Conservation (phyloP, 2,888 invertebrate genomes). For the Pseudococcus jackbeardsleyi region DNA sequence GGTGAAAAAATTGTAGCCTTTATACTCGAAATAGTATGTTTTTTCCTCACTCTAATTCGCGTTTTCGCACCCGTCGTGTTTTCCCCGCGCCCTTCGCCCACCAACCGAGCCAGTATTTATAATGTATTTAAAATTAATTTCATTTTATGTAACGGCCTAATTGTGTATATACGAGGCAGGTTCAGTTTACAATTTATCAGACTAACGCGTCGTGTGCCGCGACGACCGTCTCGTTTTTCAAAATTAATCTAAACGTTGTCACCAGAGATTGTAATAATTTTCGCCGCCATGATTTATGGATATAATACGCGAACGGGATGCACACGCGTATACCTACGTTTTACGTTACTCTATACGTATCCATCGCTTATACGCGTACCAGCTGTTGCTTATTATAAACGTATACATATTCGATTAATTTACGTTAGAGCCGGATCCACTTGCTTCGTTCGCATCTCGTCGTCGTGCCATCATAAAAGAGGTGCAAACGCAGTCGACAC, state of each 20-base stretch:
- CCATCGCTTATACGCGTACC: neutral
- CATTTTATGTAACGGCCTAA: conserved; percentile 17
- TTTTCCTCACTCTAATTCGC: neutral
- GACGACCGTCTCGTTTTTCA: conserved; percentile 36
- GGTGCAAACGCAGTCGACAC: neutral
- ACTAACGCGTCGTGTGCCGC: neutral
- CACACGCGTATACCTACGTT: neutral
- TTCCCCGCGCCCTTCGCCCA: neutral
- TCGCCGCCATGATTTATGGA: conserved; percentile 27
- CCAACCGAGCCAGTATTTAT: neutral
- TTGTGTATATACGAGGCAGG: conserved; percentile 30
- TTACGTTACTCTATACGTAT: neutral
- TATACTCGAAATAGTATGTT: neutral
- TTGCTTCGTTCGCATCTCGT: too few relatives aligned
- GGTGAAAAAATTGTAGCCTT: neutral
- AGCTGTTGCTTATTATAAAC: conserved; percentile 28
- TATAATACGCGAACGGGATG: conserved; percentile 27
- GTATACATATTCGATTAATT: conserved; percentile 35
- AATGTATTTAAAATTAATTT: conserved; percentile 38
- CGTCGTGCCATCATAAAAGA: neutral
- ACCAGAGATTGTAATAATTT: conserved; percentile 45
- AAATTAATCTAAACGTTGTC: conserved; percentile 45
- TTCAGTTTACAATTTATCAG: conserved; percentile 45
- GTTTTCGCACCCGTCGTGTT: conserved; percentile 16
- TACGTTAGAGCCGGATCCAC: neutral